Conservation (phyloP, 2,797 vertebrate genomes). For the Merluccius polli region DNA sequence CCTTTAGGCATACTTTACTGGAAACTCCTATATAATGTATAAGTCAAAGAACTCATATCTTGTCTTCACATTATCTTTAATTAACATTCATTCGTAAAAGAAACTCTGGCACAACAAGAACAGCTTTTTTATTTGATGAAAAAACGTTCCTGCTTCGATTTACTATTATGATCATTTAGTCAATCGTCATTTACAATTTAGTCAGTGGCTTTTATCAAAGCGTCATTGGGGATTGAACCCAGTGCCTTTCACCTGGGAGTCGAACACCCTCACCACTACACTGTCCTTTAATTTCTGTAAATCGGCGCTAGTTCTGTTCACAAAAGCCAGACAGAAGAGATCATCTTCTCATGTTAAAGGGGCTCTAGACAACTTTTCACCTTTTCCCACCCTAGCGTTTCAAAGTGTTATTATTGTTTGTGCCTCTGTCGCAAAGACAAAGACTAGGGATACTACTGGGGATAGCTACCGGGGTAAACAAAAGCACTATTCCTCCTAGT, state of each 20-base stretch:
- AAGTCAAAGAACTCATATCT: not conserved
- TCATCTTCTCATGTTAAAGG: not conserved
- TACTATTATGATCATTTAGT: not conserved
- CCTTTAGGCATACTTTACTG: not conserved
- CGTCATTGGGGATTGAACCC: not conserved
- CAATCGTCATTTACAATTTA: not conserved
- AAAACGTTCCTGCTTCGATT: not conserved
- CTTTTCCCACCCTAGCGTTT: too few species aligned
- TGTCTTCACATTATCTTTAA: too few species aligned
- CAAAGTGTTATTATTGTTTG: too few species aligned
- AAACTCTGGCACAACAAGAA: not conserved
- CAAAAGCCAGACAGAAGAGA: not conserved
- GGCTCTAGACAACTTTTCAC: too few species aligned
- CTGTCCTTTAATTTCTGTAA: not conserved
- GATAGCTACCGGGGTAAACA: too few species aligned
- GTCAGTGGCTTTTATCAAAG: not conserved
- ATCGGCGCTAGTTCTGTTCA: not conserved
- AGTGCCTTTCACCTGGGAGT: not conserved
- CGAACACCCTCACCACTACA: not conserved
- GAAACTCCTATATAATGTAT: not conserved
- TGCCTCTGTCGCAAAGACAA: too few species aligned
- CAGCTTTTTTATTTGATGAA: not conserved
- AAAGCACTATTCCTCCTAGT: too few species aligned
- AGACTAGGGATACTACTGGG: too few species aligned
- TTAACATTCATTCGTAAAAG: not conserved